phyloP scores from a whole-genome alignment of 2,888 invertebrate genomes.

The Boloria euphrosyne region DNA sequence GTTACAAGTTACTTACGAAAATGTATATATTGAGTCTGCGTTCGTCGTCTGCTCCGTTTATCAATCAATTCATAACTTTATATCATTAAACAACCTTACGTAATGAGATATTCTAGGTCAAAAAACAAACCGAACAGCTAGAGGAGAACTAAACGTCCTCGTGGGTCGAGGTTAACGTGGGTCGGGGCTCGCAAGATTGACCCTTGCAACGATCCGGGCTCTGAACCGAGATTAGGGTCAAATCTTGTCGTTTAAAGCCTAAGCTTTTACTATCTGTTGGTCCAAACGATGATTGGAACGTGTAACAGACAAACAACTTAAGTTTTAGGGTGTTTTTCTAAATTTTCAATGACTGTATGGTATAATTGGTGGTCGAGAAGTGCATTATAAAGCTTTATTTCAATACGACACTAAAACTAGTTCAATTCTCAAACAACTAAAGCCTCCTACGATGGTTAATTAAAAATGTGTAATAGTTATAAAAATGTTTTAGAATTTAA shows the following conservation, averaged over 20 bases:
- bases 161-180: conserved; percentile 41
- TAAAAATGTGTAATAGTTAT: too few relatives aligned
- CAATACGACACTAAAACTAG: too few relatives aligned
- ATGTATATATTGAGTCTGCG: too few relatives aligned
- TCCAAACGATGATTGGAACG: conserved; percentile 22
- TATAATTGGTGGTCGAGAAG: background rate
- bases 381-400: too few relatives aligned
- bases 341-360: background rate
- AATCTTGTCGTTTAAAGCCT: conserved; percentile 33
- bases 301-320: conserved; percentile 8
- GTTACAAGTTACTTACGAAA: too few relatives aligned
- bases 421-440: too few relatives aligned
- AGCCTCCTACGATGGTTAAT: too few relatives aligned
- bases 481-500: too few relatives aligned
- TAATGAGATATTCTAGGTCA: background rate
- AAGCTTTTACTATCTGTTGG: conserved; percentile 24
- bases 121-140: conserved; percentile 5
- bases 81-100: background rate
- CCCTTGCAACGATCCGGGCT: conserved; percentile 40
- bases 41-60: too few relatives aligned
- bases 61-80: too few relatives aligned
- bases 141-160: conserved; percentile 22
- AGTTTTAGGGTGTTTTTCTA: background rate
- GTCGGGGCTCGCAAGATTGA: conserved; percentile 38
- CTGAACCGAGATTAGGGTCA: conserved; percentile 35